Percentiles rank a stretch among this genome's conserved stretches.
Evolutionary conservation across 2,888 invertebrate genomes (phyloP).

Genomic region (Yponomeuta malinellus): DNA sequence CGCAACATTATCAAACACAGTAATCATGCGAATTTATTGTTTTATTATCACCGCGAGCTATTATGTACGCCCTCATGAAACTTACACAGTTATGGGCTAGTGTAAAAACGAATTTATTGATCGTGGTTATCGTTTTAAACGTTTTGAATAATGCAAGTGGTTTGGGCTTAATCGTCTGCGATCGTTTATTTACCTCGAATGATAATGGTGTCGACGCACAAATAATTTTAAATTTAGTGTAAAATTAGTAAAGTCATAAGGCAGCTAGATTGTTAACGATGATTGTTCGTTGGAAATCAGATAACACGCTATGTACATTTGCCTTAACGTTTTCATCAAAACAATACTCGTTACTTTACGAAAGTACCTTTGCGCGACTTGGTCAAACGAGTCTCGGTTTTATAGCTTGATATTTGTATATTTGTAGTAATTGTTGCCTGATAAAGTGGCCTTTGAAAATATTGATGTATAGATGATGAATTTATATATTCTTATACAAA

Average conservation of each 20-base stretch:
- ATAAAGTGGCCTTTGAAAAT: slow-evolving; percentile 10
- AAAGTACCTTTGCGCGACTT: not conserved
- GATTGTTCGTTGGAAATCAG: not conserved
- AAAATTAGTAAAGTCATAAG: not conserved
- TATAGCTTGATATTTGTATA: slow-evolving; percentile 2
- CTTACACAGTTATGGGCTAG: not conserved
- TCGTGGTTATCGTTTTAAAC: not conserved
- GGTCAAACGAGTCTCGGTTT: not conserved
- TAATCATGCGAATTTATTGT: not conserved
- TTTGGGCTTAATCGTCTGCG: not conserved
- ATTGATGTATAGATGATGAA: not conserved
- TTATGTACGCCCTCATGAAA: too few relatives aligned
- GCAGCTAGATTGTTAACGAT: not conserved
- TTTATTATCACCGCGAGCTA: too few relatives aligned
- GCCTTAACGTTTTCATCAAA: not conserved
- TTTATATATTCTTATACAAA: not conserved
- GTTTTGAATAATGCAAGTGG: not conserved
- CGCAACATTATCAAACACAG: not conserved
- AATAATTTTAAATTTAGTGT: not conserved
- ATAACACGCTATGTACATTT: not conserved
- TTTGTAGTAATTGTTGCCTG: not conserved
- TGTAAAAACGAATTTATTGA: not conserved
- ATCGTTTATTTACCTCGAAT: not conserved
- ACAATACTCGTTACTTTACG: slow-evolving; percentile 3
- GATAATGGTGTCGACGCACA: not conserved